phyloP scores from a whole-genome alignment of 2,113 vertebrate genomes.

The Phylloscopus whistleri region DNA sequence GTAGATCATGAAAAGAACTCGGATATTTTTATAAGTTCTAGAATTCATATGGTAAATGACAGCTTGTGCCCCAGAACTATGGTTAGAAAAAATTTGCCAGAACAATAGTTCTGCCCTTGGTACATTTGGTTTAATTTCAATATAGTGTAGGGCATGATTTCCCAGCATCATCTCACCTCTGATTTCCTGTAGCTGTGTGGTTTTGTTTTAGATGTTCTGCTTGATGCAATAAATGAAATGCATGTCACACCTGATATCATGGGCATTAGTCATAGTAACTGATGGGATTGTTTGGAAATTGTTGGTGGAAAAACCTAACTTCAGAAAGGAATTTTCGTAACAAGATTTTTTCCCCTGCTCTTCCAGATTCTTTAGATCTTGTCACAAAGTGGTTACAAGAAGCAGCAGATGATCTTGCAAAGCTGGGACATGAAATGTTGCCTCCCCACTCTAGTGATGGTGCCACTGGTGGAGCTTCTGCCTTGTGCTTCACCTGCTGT shows the following conservation, averaged over 20 bases:
- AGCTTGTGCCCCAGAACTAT: background rate
- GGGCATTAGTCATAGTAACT: background rate
- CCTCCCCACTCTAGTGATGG: background rate
- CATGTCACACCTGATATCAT: background rate
- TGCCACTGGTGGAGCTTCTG: slow-evolving; percentile 20
- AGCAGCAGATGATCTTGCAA: slow-evolving; percentile 73
- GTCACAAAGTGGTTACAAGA: slow-evolving; percentile 91
- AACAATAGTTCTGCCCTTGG: background rate
- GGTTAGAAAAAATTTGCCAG: background rate
- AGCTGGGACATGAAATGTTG: slow-evolving; percentile 24
- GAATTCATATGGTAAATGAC: background rate
- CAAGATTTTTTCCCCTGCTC: background rate
- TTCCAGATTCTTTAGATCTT: slow-evolving; percentile 88
- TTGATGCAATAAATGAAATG: slow-evolving; percentile 3
- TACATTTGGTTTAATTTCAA: background rate
- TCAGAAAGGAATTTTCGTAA: background rate
- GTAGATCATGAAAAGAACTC: background rate
- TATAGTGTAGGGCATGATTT: background rate
- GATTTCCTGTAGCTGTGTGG: background rate
- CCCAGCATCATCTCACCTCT: background rate
- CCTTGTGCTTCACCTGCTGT: slow-evolving; percentile 63
- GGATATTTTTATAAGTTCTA: background rate
- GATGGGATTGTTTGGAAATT: background rate
- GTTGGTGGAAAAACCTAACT: background rate
- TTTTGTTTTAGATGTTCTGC: background rate